Evolutionary conservation across 2,888 invertebrate genomes (phyloP).

Genomic region (Cheilosia grossa): DNA sequence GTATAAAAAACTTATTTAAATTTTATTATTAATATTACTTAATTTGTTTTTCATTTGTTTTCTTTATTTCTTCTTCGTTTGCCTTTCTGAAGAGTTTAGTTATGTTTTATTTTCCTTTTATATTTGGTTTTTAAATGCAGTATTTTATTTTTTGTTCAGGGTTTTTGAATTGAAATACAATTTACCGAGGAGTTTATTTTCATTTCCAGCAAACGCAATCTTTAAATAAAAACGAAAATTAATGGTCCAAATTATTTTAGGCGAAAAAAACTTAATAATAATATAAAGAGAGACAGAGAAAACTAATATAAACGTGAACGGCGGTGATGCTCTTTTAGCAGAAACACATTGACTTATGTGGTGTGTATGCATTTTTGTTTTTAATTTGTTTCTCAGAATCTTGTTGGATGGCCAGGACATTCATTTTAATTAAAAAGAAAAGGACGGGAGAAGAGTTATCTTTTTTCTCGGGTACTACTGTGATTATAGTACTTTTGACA

Average conservation of each 20-base stretch:
- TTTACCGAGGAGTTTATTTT: constrained; percentile 50
- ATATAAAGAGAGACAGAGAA: constrained; percentile 44
- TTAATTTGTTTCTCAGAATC: constrained; percentile 2
- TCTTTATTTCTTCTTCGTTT: constrained; percentile 10
- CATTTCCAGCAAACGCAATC: constrained; percentile 23
- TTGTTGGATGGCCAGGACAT: constrained; percentile 39
- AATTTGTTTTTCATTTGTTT: constrained; percentile 30
- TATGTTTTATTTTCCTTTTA: constrained; percentile 25
- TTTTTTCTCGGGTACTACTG: constrained; percentile 4
- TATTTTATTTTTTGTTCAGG: constrained; percentile 18
- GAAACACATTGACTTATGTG: constrained; percentile 21
- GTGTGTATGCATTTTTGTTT: background rate
- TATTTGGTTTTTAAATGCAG: constrained; percentile 71
- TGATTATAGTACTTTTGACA: constrained; percentile 31
- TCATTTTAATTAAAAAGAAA: constrained; percentile 46
- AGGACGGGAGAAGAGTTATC: constrained; percentile 10
- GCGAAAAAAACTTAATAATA: constrained; percentile 32
- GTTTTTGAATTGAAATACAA: constrained; percentile 60
- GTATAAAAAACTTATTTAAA: constrained; percentile 75
- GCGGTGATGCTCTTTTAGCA: constrained; percentile 35
- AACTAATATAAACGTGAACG: constrained; percentile 58
- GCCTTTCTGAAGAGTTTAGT: background rate
- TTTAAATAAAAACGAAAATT: constrained; percentile 26
- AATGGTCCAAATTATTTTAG: background rate
- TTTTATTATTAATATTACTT: constrained; percentile 33